Conservation (phyloP, 1,140 invertebrate species). For the Xylocopa sonorina region DNA sequence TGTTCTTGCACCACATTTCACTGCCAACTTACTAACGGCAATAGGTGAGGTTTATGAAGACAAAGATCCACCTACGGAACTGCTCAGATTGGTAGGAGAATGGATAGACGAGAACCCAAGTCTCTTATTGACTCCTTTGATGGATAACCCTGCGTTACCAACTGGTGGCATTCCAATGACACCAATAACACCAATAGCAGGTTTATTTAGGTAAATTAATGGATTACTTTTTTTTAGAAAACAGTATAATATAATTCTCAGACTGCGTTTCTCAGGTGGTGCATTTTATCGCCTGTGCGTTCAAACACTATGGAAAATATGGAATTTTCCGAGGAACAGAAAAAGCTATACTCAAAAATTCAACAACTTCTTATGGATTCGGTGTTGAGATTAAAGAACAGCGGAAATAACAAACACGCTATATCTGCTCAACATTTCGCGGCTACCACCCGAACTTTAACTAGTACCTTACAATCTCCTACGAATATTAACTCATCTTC, state of each 20-base stretch:
- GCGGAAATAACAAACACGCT: conserved; percentile 77
- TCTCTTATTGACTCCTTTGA: conserved; percentile 87
- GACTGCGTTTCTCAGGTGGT: conserved; percentile 71
- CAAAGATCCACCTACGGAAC: conserved; percentile 74
- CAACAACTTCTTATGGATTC: conserved; percentile 80
- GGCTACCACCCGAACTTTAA: conserved; percentile 72
- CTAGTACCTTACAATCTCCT: conserved; percentile 62
- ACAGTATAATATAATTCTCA: no score
- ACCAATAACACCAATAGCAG: conserved; percentile 90
- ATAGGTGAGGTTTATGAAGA: conserved; percentile 89
- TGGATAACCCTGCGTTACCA: conserved; percentile 86
- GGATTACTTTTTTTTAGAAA: background rate
- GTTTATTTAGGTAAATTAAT: conserved; percentile 83
- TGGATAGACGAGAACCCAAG: conserved; percentile 84
- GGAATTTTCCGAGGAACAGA: conserved; percentile 67
- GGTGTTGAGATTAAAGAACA: conserved; percentile 75
- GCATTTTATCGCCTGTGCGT: conserved; percentile 76
- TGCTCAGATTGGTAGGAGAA: conserved; percentile 75
- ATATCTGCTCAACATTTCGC: conserved; percentile 81
- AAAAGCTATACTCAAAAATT: conserved; percentile 78
- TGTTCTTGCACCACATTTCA: conserved; percentile 88
- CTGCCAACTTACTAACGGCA: conserved; percentile 90
- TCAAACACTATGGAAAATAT: conserved; percentile 26
- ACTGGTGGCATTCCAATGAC: conserved; percentile 91
- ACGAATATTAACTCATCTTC: conserved; percentile 58